A percentile compares a stretch with the other conserved stretches of the same genome.
Conservation (phyloP, 1,140 invertebrate genomes). For the Lepidurus arcticus region DNA sequence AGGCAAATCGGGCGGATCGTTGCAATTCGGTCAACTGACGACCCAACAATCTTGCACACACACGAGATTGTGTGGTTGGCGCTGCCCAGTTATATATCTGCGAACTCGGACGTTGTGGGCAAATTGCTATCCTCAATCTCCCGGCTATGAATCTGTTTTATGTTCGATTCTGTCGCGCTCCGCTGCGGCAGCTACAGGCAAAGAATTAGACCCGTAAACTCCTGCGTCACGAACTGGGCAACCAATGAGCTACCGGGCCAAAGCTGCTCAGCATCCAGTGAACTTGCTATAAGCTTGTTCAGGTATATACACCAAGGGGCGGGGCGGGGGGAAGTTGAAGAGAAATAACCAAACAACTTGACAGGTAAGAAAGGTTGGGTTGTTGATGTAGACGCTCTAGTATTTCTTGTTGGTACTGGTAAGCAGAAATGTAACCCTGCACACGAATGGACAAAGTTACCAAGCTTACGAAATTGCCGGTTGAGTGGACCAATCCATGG, state of each 20-base stretch:
- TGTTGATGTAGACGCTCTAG: too few relatives aligned
- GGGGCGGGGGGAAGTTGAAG: neutral
- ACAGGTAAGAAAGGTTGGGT: too few relatives aligned
- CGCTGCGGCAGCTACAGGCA: conserved; percentile 1
- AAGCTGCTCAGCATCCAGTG: neutral
- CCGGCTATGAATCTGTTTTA: conserved; percentile 1
- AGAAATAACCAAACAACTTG: too few relatives aligned
- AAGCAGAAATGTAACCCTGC: too few relatives aligned
- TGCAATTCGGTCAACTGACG: neutral
- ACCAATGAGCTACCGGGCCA: neutral
- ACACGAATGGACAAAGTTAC: too few relatives aligned
- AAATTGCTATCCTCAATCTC: conserved; percentile 17
- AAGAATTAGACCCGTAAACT: conserved; percentile 15
- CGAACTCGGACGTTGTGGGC: neutral
- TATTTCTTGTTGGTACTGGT: too few relatives aligned
- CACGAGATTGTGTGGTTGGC: neutral
- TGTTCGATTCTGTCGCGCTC: neutral
- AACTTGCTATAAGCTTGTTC: neutral
- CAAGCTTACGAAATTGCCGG: too few relatives aligned
- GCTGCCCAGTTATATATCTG: neutral
- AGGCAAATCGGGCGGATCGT: neutral
- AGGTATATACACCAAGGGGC: neutral
- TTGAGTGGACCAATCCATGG: too few relatives aligned
- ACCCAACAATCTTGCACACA: neutral
- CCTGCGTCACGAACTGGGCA: neutral